These are phyloP conservation scores for Crenichthys baileyi DNA, from an alignment of 2,797 vertebrate genomes.

Conservation along the genomic window DNA sequence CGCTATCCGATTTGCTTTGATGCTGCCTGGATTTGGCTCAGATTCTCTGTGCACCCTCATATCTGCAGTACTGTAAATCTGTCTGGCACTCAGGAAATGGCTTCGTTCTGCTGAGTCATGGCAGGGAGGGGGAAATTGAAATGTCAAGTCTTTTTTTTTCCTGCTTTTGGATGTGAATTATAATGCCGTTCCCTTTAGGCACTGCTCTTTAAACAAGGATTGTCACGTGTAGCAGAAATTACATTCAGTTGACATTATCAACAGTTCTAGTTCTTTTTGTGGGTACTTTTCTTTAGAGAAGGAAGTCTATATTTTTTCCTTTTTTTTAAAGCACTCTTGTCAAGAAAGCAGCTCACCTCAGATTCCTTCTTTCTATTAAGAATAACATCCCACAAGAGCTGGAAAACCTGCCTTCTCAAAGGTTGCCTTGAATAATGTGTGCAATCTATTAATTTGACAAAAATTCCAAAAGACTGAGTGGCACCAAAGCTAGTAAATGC, in stretches of 20 bases:
- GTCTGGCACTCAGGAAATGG: constrained; percentile 9
- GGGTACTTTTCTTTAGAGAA: not conserved
- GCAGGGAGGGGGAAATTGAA: constrained; percentile 23
- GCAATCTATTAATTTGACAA: not conserved
- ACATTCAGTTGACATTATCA: not conserved
- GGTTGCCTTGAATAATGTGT: not conserved
- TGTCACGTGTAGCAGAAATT: not conserved
- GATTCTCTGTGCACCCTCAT: not conserved
- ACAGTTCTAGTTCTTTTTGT: not conserved
- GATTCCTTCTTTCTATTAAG: not conserved
- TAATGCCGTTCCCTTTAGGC: not conserved
- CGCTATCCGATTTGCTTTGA: not conserved
- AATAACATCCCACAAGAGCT: not conserved
- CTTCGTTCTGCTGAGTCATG: constrained; percentile 35
- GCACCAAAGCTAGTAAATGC: not conserved
- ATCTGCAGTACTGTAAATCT: constrained; percentile 23
- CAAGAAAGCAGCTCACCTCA: not conserved
- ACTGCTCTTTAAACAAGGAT: constrained; percentile 1
- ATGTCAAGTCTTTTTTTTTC: constrained; percentile 13
- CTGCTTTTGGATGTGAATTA: not conserved
- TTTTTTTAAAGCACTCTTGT: not conserved
- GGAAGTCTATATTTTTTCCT: too few relatives aligned
- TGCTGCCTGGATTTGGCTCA: not conserved
- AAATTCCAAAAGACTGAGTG: not conserved
- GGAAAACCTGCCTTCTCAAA: not conserved